Evolutionary conservation across 2,797 vertebrate species (phyloP), one percentile per base, ranked within the genome.

Genomic region (Rhinogobio ventralis): DNA sequence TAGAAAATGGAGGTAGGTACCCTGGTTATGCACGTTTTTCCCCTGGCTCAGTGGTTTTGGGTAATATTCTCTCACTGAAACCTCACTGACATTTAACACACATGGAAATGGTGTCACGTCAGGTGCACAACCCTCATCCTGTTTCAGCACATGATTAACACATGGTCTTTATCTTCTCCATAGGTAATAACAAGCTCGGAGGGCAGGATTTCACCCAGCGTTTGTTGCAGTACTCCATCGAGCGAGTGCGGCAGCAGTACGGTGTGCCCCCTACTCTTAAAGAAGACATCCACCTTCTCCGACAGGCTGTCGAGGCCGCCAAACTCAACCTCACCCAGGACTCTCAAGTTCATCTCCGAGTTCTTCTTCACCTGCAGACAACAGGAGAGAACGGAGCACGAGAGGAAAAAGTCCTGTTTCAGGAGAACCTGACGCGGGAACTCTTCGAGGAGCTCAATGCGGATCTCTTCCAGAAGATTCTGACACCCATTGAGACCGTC

Each of bases 121-220:
- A 42, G 14, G 14, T 78, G 36, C 55, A 28, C 36, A 17, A 15
- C 11, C 39, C 28, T 51, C n/a, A 51, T 72, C 23, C 53, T 36
- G 9, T 51, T 67, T 55, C 5, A 25, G 9, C 74, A 60, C 14
- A 28, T 46, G 36, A 25, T 46, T 20, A 62, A 11, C 76, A 62
- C 8, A 9, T 13, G 15, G 0, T 46, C 57, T 17, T 86, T 25
- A 7, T 89, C 73, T 81, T 89, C 73, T 81, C 62, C 10, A 55
- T 74, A 96, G 95, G 95, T 33, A 99, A 99, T 89, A 99, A 98
- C 92, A 97, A 99, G 90, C 95, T 99, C 19, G 98, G 98, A 82
- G 98, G 98, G 55, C 98, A 99, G 82, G 98, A 99, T 92, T 99
- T 99, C 93, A 99, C 97, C 90, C 98, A 99, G 91, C 94, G 97